phyloP scores from a whole-genome alignment of 2,113 vertebrate species.

The Sorex fumeus region DNA sequence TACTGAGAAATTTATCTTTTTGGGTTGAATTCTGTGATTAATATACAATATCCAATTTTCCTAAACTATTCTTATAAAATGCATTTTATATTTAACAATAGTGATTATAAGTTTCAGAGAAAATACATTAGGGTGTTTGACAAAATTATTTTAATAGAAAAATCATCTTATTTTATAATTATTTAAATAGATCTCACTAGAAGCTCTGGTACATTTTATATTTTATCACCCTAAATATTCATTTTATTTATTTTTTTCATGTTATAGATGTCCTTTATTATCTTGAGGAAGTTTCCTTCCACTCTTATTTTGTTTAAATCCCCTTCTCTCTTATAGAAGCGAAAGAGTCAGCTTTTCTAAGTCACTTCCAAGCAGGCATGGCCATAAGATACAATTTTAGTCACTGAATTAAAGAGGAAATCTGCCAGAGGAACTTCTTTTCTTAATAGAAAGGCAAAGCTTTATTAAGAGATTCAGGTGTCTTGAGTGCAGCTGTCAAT shows the following conservation, averaged over 20 bases:
- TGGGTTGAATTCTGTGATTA: slow-evolving; percentile 41
- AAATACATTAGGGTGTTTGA: too few species aligned
- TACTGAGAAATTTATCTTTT: slow-evolving; percentile 68
- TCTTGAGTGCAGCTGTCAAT: neutral
- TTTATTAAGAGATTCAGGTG: neutral
- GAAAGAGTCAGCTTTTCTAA: slow-evolving; percentile 22
- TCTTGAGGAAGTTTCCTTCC: too few species aligned
- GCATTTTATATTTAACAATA: slow-evolving; percentile 72
- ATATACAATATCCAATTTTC: slow-evolving; percentile 50
- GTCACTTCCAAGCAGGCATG: neutral
- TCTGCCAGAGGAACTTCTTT: neutral
- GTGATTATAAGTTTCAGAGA: neutral
- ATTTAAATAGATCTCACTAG: slow-evolving; percentile 44
- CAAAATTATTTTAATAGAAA: slow-evolving; percentile 45
- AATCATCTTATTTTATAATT: slow-evolving; percentile 33
- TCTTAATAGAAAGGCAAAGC: neutral
- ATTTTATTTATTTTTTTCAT: neutral
- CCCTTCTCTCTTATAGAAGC: neutral
- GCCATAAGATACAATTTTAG: neutral
- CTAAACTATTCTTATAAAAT: slow-evolving; percentile 60
- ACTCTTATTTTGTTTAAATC: too few species aligned
- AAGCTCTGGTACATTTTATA: neutral
- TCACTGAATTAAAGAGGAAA: neutral
- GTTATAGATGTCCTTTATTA: too few species aligned
- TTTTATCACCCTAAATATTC: neutral